phyloP scores from a whole-genome alignment of 2,113 vertebrate species.

The Xiphias gladius region DNA sequence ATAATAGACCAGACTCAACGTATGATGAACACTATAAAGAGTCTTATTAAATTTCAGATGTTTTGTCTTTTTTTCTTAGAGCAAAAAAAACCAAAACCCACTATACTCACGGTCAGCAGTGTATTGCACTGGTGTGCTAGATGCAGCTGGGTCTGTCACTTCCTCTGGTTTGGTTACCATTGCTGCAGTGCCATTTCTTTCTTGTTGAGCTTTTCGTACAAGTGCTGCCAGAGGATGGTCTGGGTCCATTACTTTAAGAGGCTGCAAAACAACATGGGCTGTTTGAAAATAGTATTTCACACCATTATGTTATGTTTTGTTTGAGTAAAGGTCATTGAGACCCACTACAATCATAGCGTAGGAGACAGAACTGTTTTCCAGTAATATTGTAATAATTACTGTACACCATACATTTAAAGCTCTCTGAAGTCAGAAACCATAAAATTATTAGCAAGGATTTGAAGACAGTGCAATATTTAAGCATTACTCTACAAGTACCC shows the following conservation, averaged over 20 bases:
- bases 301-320: neutral
- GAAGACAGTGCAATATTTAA: conserved; percentile 10
- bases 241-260: conserved; percentile 95
- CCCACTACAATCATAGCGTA: neutral
- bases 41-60: neutral
- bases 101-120: conserved; percentile 91
- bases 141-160: conserved; percentile 68
- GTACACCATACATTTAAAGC: neutral
- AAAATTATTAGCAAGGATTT: conserved; percentile 11
- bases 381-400: neutral
- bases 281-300: neutral
- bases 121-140: conserved; percentile 86
- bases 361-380: neutral
- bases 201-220: conserved; percentile 91
- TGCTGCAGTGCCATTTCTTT: conserved; percentile 86
- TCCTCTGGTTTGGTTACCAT: conserved; percentile 77
- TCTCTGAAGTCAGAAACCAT: conserved; percentile 5
- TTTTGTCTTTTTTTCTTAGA: neutral
- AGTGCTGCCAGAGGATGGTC: conserved; percentile 95
- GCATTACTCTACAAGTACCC: neutral
- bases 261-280: conserved; percentile 81
- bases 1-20: neutral
- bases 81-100: neutral
- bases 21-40: neutral
- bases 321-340: neutral